A percentile compares a stretch with the other conserved stretches of the same genome.
These are phyloP conservation scores for Micromys minutus DNA, from an alignment of 2,113 vertebrate species.

Conservation along the genomic window DNA sequence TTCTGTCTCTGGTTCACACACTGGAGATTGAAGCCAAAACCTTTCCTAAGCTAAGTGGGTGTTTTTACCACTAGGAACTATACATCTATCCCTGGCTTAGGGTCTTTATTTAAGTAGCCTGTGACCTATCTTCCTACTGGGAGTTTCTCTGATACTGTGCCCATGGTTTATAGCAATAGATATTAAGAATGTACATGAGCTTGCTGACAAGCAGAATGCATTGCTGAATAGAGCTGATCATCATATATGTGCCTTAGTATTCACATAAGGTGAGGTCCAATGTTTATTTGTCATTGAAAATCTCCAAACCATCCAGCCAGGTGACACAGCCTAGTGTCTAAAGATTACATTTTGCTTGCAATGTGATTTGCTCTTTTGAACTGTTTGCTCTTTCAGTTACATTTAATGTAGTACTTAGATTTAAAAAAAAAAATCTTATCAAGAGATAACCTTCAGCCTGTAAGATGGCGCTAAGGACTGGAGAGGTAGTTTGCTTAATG, in stretches of 20 bases:
- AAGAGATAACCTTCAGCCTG: not conserved
- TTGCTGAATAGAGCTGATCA: not conserved
- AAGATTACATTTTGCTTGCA: not conserved
- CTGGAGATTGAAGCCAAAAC: not conserved
- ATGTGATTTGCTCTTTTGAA: not conserved
- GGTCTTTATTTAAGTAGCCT: not conserved
- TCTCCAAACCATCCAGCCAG: not conserved
- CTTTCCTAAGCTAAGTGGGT: not conserved
- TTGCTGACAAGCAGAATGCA: not conserved
- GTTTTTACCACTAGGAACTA: not conserved
- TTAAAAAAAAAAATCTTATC: not conserved
- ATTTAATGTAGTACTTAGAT: not conserved
- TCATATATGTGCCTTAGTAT: not conserved
- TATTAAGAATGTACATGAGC: not conserved
- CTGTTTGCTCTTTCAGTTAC: not conserved
- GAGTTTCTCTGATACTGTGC: not conserved
- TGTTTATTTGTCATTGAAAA: not conserved
- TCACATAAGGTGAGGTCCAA: not conserved
- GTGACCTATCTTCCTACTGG: not conserved
- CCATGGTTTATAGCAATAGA: not conserved
- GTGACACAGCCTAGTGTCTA: not conserved
- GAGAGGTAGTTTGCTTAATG: not conserved
- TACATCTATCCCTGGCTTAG: not conserved
- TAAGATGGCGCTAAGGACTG: not conserved
- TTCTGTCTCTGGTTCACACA: not conserved